Base-by-base conservation (phyloP, 2,888 invertebrate genomes). In the Hypolimnas misippus region DNA sequence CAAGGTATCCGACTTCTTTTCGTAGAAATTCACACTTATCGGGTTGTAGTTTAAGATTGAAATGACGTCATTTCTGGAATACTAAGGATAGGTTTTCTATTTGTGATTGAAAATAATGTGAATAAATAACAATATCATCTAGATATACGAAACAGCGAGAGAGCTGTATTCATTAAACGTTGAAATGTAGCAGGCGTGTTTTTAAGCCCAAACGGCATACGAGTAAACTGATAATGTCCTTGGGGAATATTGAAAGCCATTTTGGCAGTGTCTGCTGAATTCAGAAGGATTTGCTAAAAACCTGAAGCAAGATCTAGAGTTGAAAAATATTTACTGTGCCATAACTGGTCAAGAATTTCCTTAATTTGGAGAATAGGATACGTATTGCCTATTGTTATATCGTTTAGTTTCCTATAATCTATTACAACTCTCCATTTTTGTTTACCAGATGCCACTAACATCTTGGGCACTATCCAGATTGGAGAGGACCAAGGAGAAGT, bases 1-100 rank as follows among this genome's bases (percentile, higher is more conserved):
- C 78, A 25, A 76, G 40, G 62, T 69, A 69, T 2, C 12, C 12
- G 0, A 68, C 67, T 64, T 73, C 66, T n/a, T n/a, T n/a, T n/a
- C n/a, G n/a, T n/a, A n/a, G n/a, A n/a, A n/a, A n/a, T n/a, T n/a
- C n/a, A n/a, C n/a, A n/a, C n/a, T n/a, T n/a, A n/a, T n/a, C n/a
- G n/a, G n/a, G n/a, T n/a, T n/a, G n/a, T n/a, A n/a, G 17, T 62
- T 70, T 67, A 14, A 67, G 19, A 31, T 69, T 66, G n/a, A 40
- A 63, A 2, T 35, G 10, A 12, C 63, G 42, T 4, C 70, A 8
- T 29, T 29, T 29, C 6, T 29, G 29, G 29, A 29, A 68, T 0
- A 68, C 52, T 8, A 10, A 7, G 8, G 10, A 19, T 12, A 67
- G 25, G 6, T 61, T 66, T 14, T 46, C 17, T 0, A 61, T 61